These are phyloP conservation scores for Calvadosia cruxmelitensis DNA, from an alignment of 30 jellyfish, hydroid and myxozoan genomes.

Conservation along the genomic window DNA sequence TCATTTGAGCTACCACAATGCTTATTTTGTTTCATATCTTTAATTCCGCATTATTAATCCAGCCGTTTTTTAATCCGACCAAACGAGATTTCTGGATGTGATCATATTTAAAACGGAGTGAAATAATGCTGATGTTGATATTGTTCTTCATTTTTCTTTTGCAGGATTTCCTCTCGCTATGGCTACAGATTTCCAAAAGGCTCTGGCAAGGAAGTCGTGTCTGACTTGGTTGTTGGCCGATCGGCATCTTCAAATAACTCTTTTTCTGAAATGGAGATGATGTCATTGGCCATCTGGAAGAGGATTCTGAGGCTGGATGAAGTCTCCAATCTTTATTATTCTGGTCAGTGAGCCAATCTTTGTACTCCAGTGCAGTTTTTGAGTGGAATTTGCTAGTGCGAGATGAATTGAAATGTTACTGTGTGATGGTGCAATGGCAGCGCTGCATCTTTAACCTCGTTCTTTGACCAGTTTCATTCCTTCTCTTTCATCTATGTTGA, in stretches of 20 bases:
- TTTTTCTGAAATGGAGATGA: conserved; percentile 23
- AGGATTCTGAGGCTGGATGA: conserved; percentile 25
- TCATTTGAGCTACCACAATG: neutral
- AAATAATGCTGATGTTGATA: neutral
- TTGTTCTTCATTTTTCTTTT: no score
- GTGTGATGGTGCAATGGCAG: no score
- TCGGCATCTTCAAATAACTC: neutral
- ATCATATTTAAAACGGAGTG: neutral
- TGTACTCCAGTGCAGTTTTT: no score
- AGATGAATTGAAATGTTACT: conserved; percentile 1
- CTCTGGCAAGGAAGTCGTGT: neutral
- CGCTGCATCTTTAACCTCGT: no score
- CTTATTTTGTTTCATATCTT: neutral
- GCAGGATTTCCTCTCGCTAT: neutral
- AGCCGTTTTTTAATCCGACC: no score
- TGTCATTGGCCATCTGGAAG: conserved; percentile 65
- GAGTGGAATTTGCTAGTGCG: conserved; percentile 4
- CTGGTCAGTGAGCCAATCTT: no score
- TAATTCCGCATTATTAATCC: no score
- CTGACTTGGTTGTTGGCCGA: neutral
- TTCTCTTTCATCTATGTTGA: no score
- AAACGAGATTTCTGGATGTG: no score
- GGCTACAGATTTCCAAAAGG: neutral
- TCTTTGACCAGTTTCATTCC: no score
- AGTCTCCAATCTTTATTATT: no score